Base-by-base conservation (phyloP, 1,140 invertebrate genomes). In the Cotesia vestalis region DNA sequence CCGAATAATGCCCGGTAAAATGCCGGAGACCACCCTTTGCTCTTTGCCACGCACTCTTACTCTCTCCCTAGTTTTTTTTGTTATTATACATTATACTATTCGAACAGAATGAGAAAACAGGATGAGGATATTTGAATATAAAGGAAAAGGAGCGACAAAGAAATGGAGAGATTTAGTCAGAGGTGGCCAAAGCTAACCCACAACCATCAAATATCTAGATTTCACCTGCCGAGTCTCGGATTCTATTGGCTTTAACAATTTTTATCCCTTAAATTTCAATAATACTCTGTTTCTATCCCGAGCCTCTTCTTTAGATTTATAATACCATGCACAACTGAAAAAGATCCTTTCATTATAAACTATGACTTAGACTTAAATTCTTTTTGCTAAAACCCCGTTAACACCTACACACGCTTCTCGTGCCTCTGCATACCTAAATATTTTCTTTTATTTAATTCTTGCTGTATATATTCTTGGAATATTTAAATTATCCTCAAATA, bases 1-100 rank as follows among this genome's bases (percentile, higher is more conserved):
- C 74, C 68, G 81, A 84, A 85, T 84, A 86, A 85, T 85, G 66
- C 71, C 67, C 66, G 71, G 80, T 78, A 81, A 85, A 84, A 83
- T 72, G 81, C 70, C 75, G 78, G 75, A 80, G 81, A 80, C 80
- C 83, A 84, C 78, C 85, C 83, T 78, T 83, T 79, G 79, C 78
- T 84, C 83, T 78, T 83, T 79, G 79, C 80, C 77, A 78, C 36
- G 38, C 59, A 55, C 76, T 76, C 74, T 46, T 8, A 6, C 11
- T 46, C 81, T 70, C 72, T 66, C 74, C 75, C 71, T 69, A 27
- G 27, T 27, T 27, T 27, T 27, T 20, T 27, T 27, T 27, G 27
- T 27, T 27, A 27, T 27, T 27, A 2, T 27, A 27, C 27, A 27
- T 27, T 2, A 27, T 27, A 2, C 27, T 27, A 27, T 27, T 2